These are phyloP conservation scores for Dinoponera quadriceps DNA, from an alignment of 1,140 invertebrate genomes.

Conservation along the genomic window DNA sequence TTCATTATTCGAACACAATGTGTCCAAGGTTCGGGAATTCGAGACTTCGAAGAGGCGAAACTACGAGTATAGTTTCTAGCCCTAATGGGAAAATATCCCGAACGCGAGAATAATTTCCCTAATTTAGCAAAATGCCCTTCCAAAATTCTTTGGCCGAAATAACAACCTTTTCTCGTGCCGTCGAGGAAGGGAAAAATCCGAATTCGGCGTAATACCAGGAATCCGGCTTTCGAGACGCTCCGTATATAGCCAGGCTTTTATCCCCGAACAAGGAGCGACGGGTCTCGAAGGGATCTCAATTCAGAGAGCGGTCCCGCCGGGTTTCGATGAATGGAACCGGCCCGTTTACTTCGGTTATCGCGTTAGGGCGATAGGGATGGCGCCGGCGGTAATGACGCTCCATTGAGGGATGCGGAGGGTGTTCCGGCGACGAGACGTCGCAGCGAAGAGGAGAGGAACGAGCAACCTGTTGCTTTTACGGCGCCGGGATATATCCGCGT, in stretches of 20 bases:
- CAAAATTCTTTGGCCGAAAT: neutral
- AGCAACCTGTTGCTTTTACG: slow-evolving; percentile 67
- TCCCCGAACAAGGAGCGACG: slow-evolving; percentile 3
- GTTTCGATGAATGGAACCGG: slow-evolving; percentile 48
- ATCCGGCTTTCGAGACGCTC: too few species aligned
- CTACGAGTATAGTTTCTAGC: too few species aligned
- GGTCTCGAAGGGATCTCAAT: slow-evolving; percentile 28
- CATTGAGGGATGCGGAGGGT: slow-evolving; percentile 36
- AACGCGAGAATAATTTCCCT: too few species aligned
- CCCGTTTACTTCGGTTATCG: slow-evolving; percentile 51
- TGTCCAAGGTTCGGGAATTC: too few species aligned
- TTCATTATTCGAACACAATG: too few species aligned
- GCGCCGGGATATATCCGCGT: slow-evolving; percentile 55
- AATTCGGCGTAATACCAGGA: too few species aligned
- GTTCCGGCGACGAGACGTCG: slow-evolving; percentile 37
- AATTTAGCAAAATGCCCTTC: neutral
- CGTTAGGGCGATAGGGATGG: slow-evolving; percentile 7
- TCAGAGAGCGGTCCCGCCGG: slow-evolving; percentile 27
- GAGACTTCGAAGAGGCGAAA: too few species aligned
- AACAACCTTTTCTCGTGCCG: too few species aligned
- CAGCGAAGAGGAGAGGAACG: slow-evolving; percentile 53
- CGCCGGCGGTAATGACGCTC: slow-evolving; percentile 15
- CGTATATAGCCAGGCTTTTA: slow-evolving; percentile 5
- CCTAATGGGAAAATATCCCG: too few species aligned
- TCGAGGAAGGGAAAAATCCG: too few species aligned